phyloP scores from a whole-genome alignment of 2,797 vertebrate species.

The Smutsia gigantea region DNA sequence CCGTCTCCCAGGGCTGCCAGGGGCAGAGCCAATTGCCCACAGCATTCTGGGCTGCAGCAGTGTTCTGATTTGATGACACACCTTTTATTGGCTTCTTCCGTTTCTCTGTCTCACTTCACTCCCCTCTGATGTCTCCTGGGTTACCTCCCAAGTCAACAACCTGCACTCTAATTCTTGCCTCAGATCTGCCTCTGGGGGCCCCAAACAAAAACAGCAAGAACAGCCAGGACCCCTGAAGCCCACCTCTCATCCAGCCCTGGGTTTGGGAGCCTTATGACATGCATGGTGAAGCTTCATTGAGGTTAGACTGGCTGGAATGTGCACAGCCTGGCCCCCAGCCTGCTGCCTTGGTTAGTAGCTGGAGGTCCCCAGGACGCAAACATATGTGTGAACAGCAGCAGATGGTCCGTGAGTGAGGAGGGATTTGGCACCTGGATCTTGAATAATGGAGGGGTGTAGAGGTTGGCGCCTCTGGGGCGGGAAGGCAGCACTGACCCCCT shows the following conservation, averaged over 20 bases:
- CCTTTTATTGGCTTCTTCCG: neutral
- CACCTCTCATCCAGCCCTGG: too few relatives aligned
- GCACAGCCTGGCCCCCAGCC: neutral
- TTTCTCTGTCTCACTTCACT: neutral
- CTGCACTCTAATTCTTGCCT: neutral
- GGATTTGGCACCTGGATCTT: neutral
- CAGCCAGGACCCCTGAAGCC: neutral
- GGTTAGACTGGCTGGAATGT: neutral
- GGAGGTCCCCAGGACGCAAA: neutral
- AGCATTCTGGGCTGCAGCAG: fast-evolving
- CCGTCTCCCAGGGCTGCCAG: neutral
- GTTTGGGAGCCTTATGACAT: neutral
- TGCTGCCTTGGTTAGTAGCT: neutral
- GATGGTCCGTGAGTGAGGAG: neutral
- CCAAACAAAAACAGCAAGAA: neutral
- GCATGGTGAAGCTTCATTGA: neutral
- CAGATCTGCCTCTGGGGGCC: neutral
- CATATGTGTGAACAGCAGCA: neutral
- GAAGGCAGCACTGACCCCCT: neutral
- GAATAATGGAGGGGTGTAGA: neutral
- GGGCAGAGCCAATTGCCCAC: neutral
- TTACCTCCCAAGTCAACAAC: neutral
- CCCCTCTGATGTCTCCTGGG: neutral
- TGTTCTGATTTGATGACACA: neutral
- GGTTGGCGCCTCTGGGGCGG: neutral